A percentile compares a stretch with the other conserved stretches of the same genome.
phyloP scores from a whole-genome alignment of 2,888 invertebrate species.

The Eulithis testata region DNA sequence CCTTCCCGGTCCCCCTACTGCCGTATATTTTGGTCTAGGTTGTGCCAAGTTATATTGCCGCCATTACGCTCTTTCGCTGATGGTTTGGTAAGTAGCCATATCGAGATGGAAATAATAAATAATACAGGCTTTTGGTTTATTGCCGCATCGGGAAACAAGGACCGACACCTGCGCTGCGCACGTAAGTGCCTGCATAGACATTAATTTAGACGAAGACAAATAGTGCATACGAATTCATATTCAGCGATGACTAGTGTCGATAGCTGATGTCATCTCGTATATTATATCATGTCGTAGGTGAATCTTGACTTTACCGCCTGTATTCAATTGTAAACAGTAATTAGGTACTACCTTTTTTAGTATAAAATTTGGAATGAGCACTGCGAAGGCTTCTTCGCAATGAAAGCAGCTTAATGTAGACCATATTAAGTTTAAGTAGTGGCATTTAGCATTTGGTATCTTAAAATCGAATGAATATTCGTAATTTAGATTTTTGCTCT shows the following conservation, averaged over 20 bases:
- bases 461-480: conserved; percentile 7
- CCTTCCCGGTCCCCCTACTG: conserved; percentile 64
- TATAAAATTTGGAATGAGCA: no score
- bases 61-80: conserved; percentile 47
- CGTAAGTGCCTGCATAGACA: not conserved
- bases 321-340: no score
- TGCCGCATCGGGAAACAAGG: not conserved
- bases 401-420: conserved; percentile 15
- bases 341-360: no score
- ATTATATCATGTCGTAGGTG: no score
- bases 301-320: no score
- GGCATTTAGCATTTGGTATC: conserved; percentile 18
- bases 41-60: conserved; percentile 61
- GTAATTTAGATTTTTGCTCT: conserved; percentile 35
- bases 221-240: not conserved
- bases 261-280: not conserved
- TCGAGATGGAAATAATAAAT: conserved; percentile 25
- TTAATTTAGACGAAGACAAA: not conserved
- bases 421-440: conserved; percentile 22
- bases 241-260: not conserved
- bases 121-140: conserved; percentile 6
- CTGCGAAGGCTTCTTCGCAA: conserved; percentile 5
- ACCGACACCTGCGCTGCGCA: not conserved
- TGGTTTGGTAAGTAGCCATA: conserved; percentile 37
- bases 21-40: conserved; percentile 79